Percentiles rank a stretch among this genome's conserved stretches.
These are phyloP conservation scores for Reticulitermes lucifugus DNA, from an alignment of 2,888 invertebrate genomes.

Conservation along the genomic window DNA sequence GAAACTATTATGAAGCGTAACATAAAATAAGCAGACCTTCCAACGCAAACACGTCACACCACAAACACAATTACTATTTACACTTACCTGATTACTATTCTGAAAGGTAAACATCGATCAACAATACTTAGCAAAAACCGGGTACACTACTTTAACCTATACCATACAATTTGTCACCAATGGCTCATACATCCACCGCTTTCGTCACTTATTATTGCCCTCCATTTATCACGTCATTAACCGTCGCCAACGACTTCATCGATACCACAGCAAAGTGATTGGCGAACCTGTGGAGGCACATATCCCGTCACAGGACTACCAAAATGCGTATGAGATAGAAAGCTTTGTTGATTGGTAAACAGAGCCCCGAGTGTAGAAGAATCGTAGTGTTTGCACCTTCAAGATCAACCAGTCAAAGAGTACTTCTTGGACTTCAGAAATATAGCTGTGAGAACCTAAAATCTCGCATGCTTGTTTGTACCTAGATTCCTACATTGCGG, in stretches of 20 bases:
- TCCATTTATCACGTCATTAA: neutral
- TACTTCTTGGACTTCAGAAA: no score
- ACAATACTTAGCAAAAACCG: neutral
- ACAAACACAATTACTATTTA: neutral
- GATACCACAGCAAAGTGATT: neutral
- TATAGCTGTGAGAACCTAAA: no score
- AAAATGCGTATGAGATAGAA: neutral
- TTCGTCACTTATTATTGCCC: neutral
- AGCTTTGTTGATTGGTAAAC: no score
- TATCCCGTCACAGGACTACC: neutral
- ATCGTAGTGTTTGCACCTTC: no score
- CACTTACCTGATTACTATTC: slow-evolving; percentile 66
- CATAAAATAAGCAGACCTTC: no score
- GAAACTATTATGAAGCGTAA: no score
- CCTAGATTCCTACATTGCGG: no score
- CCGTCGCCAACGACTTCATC: neutral
- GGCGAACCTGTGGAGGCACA: neutral
- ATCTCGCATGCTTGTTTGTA: no score
- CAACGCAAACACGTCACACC: no score
- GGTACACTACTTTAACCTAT: neutral
- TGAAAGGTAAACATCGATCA: slow-evolving; percentile 64
- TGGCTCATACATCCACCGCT: neutral
- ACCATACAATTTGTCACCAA: neutral
- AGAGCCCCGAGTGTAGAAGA: no score
- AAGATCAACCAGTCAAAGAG: no score